phyloP scores from a whole-genome alignment of 2,797 vertebrate species.

The Leptatherina wallacei region DNA sequence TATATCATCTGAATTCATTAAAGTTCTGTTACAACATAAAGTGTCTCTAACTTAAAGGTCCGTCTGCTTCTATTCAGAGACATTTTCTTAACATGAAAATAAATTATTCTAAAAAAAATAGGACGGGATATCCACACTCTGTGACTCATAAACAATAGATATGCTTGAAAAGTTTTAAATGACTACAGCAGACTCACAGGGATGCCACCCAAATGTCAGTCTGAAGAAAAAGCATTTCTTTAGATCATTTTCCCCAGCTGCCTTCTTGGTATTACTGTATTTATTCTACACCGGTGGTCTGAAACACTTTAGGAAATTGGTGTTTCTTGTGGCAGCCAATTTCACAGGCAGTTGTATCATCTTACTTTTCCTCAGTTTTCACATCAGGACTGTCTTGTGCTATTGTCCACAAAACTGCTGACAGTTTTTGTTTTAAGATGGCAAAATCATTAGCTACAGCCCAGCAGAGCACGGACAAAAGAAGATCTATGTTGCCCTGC shows the following conservation, averaged over 20 bases:
- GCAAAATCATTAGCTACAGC: constrained; percentile 33
- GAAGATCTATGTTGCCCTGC: constrained; percentile 23
- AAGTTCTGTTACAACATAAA: constrained; percentile 17
- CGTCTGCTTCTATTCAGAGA: constrained; percentile 34
- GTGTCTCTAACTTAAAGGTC: constrained; percentile 31
- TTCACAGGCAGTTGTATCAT: constrained; percentile 47
- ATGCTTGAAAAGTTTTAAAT: constrained; percentile 26
- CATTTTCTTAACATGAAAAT: constrained; percentile 44
- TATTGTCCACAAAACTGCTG: constrained; percentile 41
- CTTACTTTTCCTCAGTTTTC: constrained; percentile 34
- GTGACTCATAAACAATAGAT: constrained; percentile 23
- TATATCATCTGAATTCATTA: constrained; percentile 12
- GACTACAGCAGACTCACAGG: constrained; percentile 1
- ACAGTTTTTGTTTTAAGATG: constrained; percentile 34
- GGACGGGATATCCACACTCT: constrained; percentile 24
- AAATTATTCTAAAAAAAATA: constrained; percentile 25
- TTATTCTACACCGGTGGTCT: constrained; percentile 47
- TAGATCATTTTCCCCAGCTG: constrained; percentile 26
- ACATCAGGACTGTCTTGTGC: constrained; percentile 29
- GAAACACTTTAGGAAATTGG: constrained; percentile 53
- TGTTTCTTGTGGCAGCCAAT: constrained; percentile 51
- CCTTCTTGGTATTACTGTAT: constrained; percentile 37
- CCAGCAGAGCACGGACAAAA: constrained; percentile 29
- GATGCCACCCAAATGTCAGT: background rate
- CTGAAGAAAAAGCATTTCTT: constrained; percentile 27